phyloP scores from a whole-genome alignment of 1,140 invertebrate genomes.

The Drosophila repleta region DNA sequence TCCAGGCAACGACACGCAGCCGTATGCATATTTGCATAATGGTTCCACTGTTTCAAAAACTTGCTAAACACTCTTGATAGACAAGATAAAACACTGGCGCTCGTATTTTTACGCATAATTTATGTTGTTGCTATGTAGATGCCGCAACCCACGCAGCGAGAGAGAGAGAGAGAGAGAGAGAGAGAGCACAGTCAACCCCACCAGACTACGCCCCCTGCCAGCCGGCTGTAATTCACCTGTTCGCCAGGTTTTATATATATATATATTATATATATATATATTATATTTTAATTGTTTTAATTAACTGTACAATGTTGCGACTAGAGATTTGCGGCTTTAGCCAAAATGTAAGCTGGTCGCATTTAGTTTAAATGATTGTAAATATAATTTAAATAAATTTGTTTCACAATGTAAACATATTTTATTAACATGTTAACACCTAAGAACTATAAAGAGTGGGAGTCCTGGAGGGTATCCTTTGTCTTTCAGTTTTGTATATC shows the following conservation, averaged over 20 bases:
- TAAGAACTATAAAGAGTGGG: no score
- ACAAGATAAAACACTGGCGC: slow-evolving; percentile 80
- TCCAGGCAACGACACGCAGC: not conserved
- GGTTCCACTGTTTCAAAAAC: slow-evolving; percentile 79
- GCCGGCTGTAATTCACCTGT: slow-evolving; percentile 54
- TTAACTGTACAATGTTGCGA: slow-evolving; percentile 51
- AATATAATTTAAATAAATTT: not conserved
- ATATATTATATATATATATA: not conserved
- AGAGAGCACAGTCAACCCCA: no score
- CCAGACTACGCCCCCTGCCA: no score
- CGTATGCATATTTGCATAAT: slow-evolving; percentile 82
- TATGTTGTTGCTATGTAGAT: slow-evolving; percentile 63
- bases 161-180: no score
- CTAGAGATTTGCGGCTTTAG: slow-evolving; percentile 49
- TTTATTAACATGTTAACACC: no score
- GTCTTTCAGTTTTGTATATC: slow-evolving; percentile 1
- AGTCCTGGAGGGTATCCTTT: not conserved
- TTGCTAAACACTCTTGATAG: slow-evolving; percentile 83
- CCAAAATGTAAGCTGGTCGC: not conserved
- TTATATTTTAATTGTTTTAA: slow-evolving; percentile 71
- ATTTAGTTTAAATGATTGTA: not conserved
- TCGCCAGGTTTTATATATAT: slow-evolving; percentile 9
- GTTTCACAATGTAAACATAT: no score
- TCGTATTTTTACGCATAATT: slow-evolving; percentile 79
- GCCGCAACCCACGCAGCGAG: slow-evolving; percentile 5